phyloP scores from a whole-genome alignment of 2,113 vertebrate genomes.

The Laterallus jamaicensis region DNA sequence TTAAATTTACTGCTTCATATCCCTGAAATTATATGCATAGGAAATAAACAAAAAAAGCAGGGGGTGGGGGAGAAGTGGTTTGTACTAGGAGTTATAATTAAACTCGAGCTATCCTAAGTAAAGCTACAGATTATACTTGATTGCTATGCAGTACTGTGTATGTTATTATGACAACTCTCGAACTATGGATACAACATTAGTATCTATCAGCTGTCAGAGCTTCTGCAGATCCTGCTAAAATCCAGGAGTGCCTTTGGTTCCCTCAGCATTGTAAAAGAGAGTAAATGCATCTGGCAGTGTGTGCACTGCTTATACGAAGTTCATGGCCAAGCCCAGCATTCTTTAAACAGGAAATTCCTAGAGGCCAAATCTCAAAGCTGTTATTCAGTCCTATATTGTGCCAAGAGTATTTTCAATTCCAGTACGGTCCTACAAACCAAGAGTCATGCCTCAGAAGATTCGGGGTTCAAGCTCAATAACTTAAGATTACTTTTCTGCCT shows the following conservation, averaged over 20 bases:
- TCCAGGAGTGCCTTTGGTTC: not conserved
- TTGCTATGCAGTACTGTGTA: not conserved
- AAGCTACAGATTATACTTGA: not conserved
- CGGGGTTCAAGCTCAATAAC: not conserved
- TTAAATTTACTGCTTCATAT: not conserved
- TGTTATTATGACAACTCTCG: not conserved
- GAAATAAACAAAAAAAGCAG: not conserved
- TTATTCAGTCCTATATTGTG: not conserved
- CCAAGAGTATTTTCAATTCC: constrained; percentile 22
- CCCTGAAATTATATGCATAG: not conserved
- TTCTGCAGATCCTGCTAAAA: constrained; percentile 18
- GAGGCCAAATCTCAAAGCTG: constrained; percentile 38
- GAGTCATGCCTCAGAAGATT: not conserved
- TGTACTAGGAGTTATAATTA: not conserved
- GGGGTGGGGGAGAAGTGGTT: not conserved
- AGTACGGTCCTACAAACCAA: not conserved
- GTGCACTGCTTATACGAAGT: not conserved
- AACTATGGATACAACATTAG: not conserved
- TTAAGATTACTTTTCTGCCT: not conserved
- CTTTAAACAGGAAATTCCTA: constrained; percentile 61
- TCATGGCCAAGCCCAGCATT: constrained; percentile 43
- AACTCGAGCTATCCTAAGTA: not conserved
- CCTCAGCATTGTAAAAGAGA: not conserved
- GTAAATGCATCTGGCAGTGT: not conserved
- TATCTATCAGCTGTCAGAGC: not conserved